These are phyloP conservation scores for Centroberyx gerrardi DNA, from an alignment of 2,797 vertebrate species.

Conservation along the genomic window DNA sequence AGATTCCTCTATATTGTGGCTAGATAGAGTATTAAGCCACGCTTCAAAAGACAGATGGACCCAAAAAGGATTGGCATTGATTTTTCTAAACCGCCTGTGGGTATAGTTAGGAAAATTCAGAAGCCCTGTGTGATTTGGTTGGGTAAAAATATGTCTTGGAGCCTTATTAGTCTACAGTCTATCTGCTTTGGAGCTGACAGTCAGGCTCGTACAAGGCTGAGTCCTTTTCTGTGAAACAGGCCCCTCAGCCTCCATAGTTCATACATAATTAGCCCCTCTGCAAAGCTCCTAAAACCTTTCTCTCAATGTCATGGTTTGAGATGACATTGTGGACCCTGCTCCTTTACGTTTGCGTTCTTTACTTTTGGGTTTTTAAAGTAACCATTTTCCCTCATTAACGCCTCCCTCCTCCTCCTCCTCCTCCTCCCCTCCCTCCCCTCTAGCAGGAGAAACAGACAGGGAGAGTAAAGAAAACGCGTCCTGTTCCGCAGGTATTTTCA, in stretches of 20 bases:
- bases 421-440: slow-evolving; percentile 70
- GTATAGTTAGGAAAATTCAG: too few species aligned
- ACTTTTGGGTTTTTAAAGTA: slow-evolving; percentile 20
- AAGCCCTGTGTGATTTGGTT: too few species aligned
- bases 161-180: too few species aligned
- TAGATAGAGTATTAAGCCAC: too few species aligned
- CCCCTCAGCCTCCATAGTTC: too few species aligned
- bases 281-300: neutral
- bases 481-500: slow-evolving; percentile 92
- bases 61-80: too few species aligned
- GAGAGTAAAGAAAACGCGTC: slow-evolving; percentile 89
- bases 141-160: too few species aligned
- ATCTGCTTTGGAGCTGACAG: too few species aligned
- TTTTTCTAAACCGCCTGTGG: too few species aligned
- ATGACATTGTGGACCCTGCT: slow-evolving; percentile 14
- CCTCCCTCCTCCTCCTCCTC: slow-evolving; percentile 46
- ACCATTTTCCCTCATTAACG: slow-evolving; percentile 55
- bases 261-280: neutral
- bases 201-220: too few species aligned
- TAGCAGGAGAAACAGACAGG: slow-evolving; percentile 94
- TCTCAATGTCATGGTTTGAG: neutral
- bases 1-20: too few species aligned
- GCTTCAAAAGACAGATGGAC: too few species aligned
- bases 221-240: neutral
- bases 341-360: slow-evolving; percentile 26